Evolutionary conservation across 2,797 vertebrate species (phyloP).

Genomic region (Phataginus tetradactyla): DNA sequence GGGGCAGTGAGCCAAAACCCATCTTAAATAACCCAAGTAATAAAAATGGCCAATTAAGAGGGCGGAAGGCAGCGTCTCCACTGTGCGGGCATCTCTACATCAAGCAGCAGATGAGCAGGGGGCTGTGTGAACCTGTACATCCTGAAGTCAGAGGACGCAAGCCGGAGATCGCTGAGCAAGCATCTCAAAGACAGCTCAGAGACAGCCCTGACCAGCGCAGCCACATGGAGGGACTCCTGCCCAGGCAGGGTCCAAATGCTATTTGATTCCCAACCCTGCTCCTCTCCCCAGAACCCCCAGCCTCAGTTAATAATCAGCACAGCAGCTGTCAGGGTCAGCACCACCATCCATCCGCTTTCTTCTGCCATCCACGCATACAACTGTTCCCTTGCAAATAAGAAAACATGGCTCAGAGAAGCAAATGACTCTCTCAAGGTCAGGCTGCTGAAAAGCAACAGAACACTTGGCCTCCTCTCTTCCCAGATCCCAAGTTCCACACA

Average conservation of each 20-base stretch:
- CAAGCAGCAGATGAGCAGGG: not conserved
- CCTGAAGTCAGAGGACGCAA: not conserved
- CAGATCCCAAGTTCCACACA: not conserved
- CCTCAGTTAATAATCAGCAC: rapidly evolving
- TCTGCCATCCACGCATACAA: rapidly evolving
- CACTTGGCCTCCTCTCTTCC: not conserved
- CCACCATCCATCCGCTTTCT: not conserved
- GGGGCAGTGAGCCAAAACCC: constrained; percentile 52
- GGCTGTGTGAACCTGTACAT: not conserved
- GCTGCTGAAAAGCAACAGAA: rapidly evolving
- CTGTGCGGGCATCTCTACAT: not conserved
- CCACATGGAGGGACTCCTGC: not conserved
- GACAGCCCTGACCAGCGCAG: not conserved
- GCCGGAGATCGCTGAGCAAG: not conserved
- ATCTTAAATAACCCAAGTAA: constrained; percentile 74
- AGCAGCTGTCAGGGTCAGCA: not conserved
- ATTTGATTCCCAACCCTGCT: not conserved
- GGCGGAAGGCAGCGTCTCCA: constrained; percentile 13
- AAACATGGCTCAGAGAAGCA: not conserved
- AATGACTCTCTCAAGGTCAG: not conserved
- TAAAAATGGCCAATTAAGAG: constrained; percentile 67
- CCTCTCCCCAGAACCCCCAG: not conserved
- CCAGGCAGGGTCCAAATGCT: not conserved
- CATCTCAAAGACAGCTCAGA: not conserved
- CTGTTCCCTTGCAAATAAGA: not conserved